Evolutionary conservation across 2,888 invertebrate genomes (phyloP), one percentile per base, ranked within the genome.

Genomic region (Caenorhabditis sp.): DNA sequence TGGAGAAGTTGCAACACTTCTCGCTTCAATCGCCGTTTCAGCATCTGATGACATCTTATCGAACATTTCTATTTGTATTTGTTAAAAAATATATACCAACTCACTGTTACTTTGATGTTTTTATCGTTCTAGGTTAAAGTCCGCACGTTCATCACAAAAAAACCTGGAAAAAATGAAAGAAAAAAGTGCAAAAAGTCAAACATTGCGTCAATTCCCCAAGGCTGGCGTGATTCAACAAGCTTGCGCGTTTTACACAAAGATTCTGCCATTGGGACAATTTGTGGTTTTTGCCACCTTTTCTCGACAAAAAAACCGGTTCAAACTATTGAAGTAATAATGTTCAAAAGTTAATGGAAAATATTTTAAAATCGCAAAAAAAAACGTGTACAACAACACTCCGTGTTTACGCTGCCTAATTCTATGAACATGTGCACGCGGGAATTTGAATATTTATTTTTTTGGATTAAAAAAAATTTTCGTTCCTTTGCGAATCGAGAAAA

Each of bases 1-100:
- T 19, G 72, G 68, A 1, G 65, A 62, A 1, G 72, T 72, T 24
- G 72, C 60, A 17, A 72, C 26, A 3, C 67, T 67, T 36, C 72
- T 63, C 5, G 72, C 72, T 31, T 72, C 72, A 10, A 68, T 65
- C 1, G 72, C 67, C 3, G 72, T 65, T 58, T 72, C 72, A 49
- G 66, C 62, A 54, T 72, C 72, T 0, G 72, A 66, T 8, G 72
- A 72, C 72, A 72, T 72, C 71, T 71, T n/a, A n/a, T n/a, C n/a
- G n/a, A 59, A 57, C 66, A 65, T 49, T 26, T 50, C 10, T 51
- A 58, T n/a, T 65, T 59, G 14, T 23, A 31, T 43, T 10, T 17
- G 2, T 43, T 43, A 17, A 10, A 43, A 12, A 43, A 14, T 43
- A 43, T 43, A 8, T 36, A 36, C 12, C 12, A 8, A 43, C 43